Conservation (phyloP, 2,113 vertebrate species). For the Lontra canadensis region DNA sequence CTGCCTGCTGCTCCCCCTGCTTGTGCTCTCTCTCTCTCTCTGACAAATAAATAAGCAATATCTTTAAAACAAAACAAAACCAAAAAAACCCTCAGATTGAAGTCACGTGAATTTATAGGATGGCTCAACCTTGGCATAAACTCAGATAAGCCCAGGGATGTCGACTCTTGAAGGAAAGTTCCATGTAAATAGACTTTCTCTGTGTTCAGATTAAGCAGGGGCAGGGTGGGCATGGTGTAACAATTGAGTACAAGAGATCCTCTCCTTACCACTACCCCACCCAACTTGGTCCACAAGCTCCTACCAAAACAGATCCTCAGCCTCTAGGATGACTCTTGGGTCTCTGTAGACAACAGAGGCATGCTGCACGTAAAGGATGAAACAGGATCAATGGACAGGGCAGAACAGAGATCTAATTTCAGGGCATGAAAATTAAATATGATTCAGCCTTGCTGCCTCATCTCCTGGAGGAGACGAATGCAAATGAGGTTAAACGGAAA, state of each 20-base stretch:
- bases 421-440: slow-evolving; percentile 34
- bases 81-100: not conserved
- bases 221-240: not conserved
- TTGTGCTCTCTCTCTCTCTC: too few species aligned
- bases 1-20: too few species aligned
- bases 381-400: not conserved
- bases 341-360: not conserved
- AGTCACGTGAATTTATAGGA: not conserved
- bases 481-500: slow-evolving; percentile 24
- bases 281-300: not conserved
- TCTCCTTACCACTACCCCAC: not conserved
- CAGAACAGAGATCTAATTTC: slow-evolving; percentile 38
- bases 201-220: not conserved
- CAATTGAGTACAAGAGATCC: not conserved
- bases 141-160: not conserved
- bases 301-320: not conserved
- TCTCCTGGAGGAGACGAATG: not conserved
- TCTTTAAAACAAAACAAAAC: too few species aligned
- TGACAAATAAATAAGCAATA: too few species aligned
- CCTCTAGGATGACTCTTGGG: not conserved
- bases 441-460: not conserved
- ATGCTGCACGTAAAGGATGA: not conserved
- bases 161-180: not conserved
- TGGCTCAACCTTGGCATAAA: not conserved
- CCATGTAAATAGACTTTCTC: not conserved